Evolutionary conservation across 2,888 invertebrate genomes (phyloP).

Genomic region (Tachystola acroxantha): DNA sequence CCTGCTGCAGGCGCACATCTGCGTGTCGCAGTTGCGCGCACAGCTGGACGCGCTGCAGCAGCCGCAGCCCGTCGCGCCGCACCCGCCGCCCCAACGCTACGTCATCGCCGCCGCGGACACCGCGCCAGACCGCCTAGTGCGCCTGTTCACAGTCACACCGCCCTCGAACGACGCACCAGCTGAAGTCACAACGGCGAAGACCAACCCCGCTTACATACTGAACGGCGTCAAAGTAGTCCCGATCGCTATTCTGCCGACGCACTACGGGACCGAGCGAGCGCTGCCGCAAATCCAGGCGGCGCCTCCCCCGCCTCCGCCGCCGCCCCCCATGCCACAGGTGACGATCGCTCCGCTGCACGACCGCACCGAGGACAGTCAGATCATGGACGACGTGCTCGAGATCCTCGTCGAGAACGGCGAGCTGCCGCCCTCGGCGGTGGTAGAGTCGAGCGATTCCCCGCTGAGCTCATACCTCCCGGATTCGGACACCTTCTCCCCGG

Average conservation of each 20-base stretch:
- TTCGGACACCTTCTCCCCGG: conserved; percentile 43
- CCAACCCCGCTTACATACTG: conserved; percentile 79
- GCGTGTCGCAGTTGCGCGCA: conserved; percentile 74
- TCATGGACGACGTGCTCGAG: conserved; percentile 94
- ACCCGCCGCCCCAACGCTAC: conserved; percentile 58
- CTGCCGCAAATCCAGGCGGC: conserved; percentile 49
- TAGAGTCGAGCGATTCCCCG: conserved; percentile 75
- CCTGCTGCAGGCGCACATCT: conserved; percentile 81
- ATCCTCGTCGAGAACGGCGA: conserved; percentile 96
- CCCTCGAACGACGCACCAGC: conserved; percentile 24
- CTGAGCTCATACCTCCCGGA: conserved; percentile 37
- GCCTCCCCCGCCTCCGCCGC: conserved; percentile 47
- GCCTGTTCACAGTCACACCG: conserved; percentile 53
- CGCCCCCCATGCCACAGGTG: conserved; percentile 38
- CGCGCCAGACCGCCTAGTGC: conserved; percentile 44
- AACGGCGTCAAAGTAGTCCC: conserved; percentile 79
- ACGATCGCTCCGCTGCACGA: conserved; percentile 35
- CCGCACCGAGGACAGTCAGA: conserved; percentile 80
- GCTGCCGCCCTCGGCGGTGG: conserved; percentile 91
- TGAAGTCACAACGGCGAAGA: conserved; percentile 33
- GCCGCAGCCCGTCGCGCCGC: conserved; percentile 56
- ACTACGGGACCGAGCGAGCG: conserved; percentile 56
- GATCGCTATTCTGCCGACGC: conserved; percentile 66
- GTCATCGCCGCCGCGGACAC: conserved; percentile 43
- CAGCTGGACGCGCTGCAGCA: conserved; percentile 81